Evolutionary conservation across 2,888 invertebrate species (phyloP).

Genomic region (Microplitis deprimator): DNA sequence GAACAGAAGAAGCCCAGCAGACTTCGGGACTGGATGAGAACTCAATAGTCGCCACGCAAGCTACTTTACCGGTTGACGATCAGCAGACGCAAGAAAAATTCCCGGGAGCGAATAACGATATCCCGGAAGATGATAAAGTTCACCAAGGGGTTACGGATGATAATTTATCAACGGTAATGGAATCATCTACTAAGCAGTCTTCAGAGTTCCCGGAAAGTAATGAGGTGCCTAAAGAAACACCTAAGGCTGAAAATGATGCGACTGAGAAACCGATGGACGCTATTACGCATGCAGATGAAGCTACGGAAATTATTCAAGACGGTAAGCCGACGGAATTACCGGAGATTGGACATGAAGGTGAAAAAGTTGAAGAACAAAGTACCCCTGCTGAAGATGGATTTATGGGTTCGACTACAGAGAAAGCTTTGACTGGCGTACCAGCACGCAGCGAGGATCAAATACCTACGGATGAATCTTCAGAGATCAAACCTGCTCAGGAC

Average conservation of each 20-base stretch:
- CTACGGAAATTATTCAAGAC: slow-evolving; percentile 36
- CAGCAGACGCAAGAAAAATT: slow-evolving; percentile 55
- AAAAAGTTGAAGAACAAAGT: slow-evolving; percentile 2
- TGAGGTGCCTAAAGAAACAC: slow-evolving; percentile 21
- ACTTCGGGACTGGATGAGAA: slow-evolving; percentile 41
- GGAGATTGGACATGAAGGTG: neutral
- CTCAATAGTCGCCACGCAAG: slow-evolving; percentile 46
- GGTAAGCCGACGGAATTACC: slow-evolving; percentile 29
- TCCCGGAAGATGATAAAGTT: slow-evolving; percentile 57
- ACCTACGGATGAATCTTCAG: slow-evolving; percentile 31
- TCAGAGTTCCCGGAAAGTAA: slow-evolving; percentile 12
- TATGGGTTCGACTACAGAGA: slow-evolving; percentile 23
- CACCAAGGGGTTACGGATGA: slow-evolving; percentile 41
- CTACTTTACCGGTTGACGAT: slow-evolving; percentile 42
- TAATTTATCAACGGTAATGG: slow-evolving; percentile 26
- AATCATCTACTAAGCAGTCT: neutral
- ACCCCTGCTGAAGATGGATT: slow-evolving; percentile 23
- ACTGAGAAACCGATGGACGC: slow-evolving; percentile 65
- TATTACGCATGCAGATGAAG: slow-evolving; percentile 31
- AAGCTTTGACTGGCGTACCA: slow-evolving; percentile 29
- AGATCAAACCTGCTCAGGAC: slow-evolving; percentile 16
- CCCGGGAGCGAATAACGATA: slow-evolving; percentile 65
- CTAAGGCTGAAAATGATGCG: slow-evolving; percentile 63
- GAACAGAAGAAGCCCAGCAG: slow-evolving; percentile 37
- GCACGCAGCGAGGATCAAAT: slow-evolving; percentile 39